Base-by-base conservation (phyloP, 2,113 vertebrate species). In the Gorsachius goisagi region DNA sequence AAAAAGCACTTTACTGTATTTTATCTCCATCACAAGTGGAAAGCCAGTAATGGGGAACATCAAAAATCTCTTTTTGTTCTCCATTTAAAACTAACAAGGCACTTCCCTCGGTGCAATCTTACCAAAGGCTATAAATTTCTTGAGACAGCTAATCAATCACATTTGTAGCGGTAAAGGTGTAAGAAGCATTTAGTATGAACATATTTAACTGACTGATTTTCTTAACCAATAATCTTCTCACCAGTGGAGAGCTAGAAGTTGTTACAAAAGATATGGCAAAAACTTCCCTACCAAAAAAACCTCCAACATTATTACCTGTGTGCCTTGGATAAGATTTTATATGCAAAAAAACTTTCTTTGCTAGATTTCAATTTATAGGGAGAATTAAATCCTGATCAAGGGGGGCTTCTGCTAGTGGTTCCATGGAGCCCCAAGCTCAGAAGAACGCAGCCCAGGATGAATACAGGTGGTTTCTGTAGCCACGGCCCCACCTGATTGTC, bases 1-100 rank as follows among this genome's bases (percentile, higher is more conserved):
- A 24, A 91, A 95, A 95, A 95, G 74, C 92, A 94, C 89, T 96
- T 88, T 66, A 79, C 73, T 76, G n/a, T 95, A 73, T 94, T 96
- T 91, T 92, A 95, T 74, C 80, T 97, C 77, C 27, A 72, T 53
- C 83, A 69, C 53, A 76, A 97, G 84, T 66, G 84, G 91, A 94
- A 94, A 93, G 78, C 41, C 35, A 85, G 77, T 64, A 87, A 93
- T 11, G 49, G 81, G 49, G 41, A 75, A 87, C 62, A 94, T 84
- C 56, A 84, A 84, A 95, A 88, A 73, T 37, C 45, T 58, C 80
- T 69, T 92, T 82, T 79, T 13, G 16, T 47, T 89, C 89, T 85
- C 67, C 71, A 52, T 27, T 93, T 78, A 76, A 92, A 95, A 60
- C 84, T 59, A 85, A 76, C 74, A 85, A 68, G 73, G 89, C 74